phyloP scores from a whole-genome alignment of 2,113 vertebrate species.

The Spilogale gracilis region DNA sequence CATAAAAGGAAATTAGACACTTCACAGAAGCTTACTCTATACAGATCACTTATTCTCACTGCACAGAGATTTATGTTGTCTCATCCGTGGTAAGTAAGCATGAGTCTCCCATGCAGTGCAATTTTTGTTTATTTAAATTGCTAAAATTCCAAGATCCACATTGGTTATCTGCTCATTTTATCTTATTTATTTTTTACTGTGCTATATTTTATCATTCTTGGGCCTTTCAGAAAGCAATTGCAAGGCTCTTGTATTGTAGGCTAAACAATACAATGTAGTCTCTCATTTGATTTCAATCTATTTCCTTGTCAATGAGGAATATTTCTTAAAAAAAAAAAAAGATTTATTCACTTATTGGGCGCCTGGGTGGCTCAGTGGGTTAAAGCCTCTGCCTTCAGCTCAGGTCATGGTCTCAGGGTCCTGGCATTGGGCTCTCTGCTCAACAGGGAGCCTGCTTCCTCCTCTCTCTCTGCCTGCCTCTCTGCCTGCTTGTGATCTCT shows the following conservation, averaged over 20 bases:
- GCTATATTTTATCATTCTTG: not conserved
- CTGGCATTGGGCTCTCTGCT: too few relatives aligned
- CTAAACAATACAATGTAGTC: not conserved
- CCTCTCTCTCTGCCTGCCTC: too few relatives aligned
- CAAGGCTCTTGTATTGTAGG: not conserved
- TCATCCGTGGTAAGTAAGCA: not conserved
- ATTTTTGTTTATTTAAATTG: not conserved
- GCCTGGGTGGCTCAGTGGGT: too few relatives aligned
- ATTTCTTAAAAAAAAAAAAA: not conserved
- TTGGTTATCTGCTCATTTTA: not conserved
- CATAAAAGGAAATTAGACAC: slow-evolving; percentile 72
- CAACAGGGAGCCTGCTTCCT: too few relatives aligned
- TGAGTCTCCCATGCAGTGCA: not conserved
- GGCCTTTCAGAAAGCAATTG: slow-evolving; percentile 40
- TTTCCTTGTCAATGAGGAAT: not conserved
- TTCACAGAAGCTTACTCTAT: not conserved
- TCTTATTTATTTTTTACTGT: not conserved
- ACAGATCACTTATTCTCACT: not conserved
- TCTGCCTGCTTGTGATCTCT: too few relatives aligned
- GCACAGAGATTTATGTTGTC: not conserved
- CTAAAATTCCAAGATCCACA: not conserved
- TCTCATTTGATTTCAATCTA: not conserved
- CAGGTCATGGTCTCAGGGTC: too few relatives aligned
- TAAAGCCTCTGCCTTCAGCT: too few relatives aligned
- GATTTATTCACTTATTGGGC: too few relatives aligned